Percentiles rank a stretch among this genome's conserved stretches.
Evolutionary conservation across 2,888 invertebrate genomes (phyloP).

Genomic region (Coremacera marginata): DNA sequence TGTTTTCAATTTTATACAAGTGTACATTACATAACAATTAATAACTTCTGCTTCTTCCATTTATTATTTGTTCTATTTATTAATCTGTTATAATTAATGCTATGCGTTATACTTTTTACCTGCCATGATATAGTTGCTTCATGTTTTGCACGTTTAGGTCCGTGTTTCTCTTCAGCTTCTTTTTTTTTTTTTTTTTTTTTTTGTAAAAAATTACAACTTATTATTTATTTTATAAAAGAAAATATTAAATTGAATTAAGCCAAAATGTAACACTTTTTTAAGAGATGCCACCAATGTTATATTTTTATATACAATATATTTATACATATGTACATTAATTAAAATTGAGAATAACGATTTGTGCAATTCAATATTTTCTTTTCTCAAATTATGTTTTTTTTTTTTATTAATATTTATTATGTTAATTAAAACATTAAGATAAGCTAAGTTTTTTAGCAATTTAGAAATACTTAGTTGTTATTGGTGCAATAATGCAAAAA

Average conservation of each 20-base stretch:
- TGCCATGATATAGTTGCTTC: constrained; percentile 45
- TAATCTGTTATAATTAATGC: not conserved
- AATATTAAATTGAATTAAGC: constrained; percentile 52
- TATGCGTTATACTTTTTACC: constrained; percentile 30
- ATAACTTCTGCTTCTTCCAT: constrained; percentile 10
- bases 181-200: constrained; percentile 52
- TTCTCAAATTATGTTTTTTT: constrained; percentile 40
- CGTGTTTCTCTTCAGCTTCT: constrained; percentile 42
- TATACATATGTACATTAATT: constrained; percentile 63
- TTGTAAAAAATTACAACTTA: constrained; percentile 3
- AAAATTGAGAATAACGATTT: constrained; percentile 69
- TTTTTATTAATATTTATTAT: not conserved
- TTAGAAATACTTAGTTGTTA: not conserved
- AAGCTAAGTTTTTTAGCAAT: not conserved
- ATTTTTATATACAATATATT: constrained; percentile 28
- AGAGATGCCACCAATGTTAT: constrained; percentile 45
- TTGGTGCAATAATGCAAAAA: too few relatives aligned
- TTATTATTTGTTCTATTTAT: not conserved
- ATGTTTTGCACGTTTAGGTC: constrained; percentile 42
- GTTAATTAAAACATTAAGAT: not conserved
- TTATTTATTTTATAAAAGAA: constrained; percentile 51
- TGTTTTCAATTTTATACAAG: constrained; percentile 67
- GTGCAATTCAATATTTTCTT: constrained; percentile 67
- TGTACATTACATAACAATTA: constrained; percentile 56
- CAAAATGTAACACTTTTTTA: constrained; percentile 8